phyloP scores from a whole-genome alignment of 2,888 invertebrate genomes.

The Netelia fuscicornis region DNA sequence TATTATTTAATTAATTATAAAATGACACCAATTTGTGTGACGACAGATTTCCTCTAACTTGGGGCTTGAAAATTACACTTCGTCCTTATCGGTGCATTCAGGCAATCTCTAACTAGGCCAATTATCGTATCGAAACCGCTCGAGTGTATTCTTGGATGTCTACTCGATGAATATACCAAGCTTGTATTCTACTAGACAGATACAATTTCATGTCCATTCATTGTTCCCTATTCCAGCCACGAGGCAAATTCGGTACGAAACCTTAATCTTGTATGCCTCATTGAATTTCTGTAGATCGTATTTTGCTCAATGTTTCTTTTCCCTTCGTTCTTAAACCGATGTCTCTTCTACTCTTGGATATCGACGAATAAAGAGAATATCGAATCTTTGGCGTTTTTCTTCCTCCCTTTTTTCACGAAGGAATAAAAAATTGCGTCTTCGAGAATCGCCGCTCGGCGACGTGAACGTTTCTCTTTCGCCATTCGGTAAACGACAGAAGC shows the following conservation, averaged over 20 bases:
- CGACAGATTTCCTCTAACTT: no score
- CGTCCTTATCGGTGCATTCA: no score
- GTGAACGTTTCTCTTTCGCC: slow-evolving; percentile 32
- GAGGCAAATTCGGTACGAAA: slow-evolving; percentile 6
- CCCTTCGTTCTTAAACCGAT: neutral
- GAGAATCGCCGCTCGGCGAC: slow-evolving; percentile 23
- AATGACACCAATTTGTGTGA: no score
- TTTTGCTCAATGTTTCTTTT: slow-evolving; percentile 6
- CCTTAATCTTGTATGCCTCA: slow-evolving; percentile 27
- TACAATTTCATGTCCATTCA: slow-evolving; percentile 2
- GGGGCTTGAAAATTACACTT: no score
- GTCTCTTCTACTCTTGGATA: neutral
- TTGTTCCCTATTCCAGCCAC: slow-evolving; percentile 18
- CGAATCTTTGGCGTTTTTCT: slow-evolving; percentile 5
- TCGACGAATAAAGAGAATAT: slow-evolving; percentile 22
- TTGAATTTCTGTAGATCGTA: slow-evolving; percentile 19
- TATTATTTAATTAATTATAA: no score
- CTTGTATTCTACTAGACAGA: neutral
- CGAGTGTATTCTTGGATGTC: no score
- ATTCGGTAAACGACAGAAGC: slow-evolving; percentile 44
- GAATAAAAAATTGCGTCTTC: slow-evolving; percentile 48
- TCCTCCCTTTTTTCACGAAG: slow-evolving; percentile 3
- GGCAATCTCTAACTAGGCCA: no score
- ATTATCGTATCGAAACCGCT: no score
- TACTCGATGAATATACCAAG: no score